Evolutionary conservation across 2,888 invertebrate species (phyloP), one percentile per base, ranked within the genome.

Genomic region (Cyclophora punctaria): DNA sequence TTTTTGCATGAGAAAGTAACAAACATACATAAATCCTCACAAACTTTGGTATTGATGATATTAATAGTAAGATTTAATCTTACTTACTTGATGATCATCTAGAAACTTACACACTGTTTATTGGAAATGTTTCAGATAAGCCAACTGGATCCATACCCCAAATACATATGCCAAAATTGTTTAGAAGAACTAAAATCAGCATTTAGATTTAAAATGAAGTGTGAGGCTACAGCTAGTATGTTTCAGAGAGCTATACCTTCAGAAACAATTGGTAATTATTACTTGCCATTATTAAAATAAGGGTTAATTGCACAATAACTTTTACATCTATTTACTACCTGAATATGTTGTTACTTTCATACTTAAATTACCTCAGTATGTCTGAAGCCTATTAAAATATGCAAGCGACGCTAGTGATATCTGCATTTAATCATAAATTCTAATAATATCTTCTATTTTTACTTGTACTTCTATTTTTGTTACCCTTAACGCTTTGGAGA

Each of bases 81-180:
- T 20, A 20, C 20, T 20, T 20, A 20, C 20, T 20, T 20, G 20
- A 20, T 20, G 20, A 20, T 20, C 1, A 1, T 20, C 20, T 20
- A 20, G 20, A 20, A 20, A 20, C 20, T 20, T 20, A 20, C 20
- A 20, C 1, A 20, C 20, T 20, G 2, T 20, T 20, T 20, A 20
- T 20, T 20, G 20, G 20, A 20, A 20, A 20, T 20, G 20, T 63
- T 62, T 37, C 55, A 66, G 64, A 57, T 66, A 4, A 56, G 51
- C 41, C 57, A 57, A 49, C 45, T 47, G 42, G 66, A 64, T 55
- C 46, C 53, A 48, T 63, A 57, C 46, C 62, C 65, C 34, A 60
- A 67, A 51, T 64, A 60, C 56, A 51, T 67, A 6, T 65, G 64
- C 48, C 55, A 59, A 37, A 49, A 40, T 6, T 67, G 64, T 55